phyloP scores from a whole-genome alignment of 2,113 vertebrate genomes.

The Menura novaehollandiae region DNA sequence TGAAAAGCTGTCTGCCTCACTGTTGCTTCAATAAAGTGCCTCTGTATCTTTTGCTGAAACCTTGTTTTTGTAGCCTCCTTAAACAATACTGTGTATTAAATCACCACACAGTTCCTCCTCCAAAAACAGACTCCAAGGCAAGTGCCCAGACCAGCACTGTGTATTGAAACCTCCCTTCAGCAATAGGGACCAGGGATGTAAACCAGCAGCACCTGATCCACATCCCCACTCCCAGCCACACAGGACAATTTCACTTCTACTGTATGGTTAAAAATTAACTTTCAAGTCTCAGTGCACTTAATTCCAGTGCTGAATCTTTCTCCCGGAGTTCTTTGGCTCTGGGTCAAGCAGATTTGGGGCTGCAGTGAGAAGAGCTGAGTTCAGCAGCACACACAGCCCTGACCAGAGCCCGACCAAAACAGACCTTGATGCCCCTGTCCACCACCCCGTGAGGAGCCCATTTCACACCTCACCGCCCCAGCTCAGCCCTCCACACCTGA shows the following conservation, averaged over 20 bases:
- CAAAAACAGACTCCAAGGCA: neutral
- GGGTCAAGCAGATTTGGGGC: neutral
- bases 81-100: slow-evolving; percentile 10
- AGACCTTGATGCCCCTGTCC: rapidly evolving
- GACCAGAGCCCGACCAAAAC: neutral
- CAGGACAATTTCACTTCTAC: neutral
- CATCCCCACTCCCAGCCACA: neutral
- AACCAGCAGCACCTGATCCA: neutral
- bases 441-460: neutral
- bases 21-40: slow-evolving; percentile 37
- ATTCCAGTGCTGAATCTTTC: neutral
- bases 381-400: neutral
- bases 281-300: neutral
- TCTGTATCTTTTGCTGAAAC: slow-evolving; percentile 37
- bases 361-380: neutral
- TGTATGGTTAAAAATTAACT: neutral
- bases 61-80: slow-evolving; percentile 31
- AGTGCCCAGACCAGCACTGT: neutral
- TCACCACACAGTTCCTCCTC: neutral
- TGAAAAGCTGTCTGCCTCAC: slow-evolving; percentile 42
- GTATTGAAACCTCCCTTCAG: neutral
- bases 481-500: neutral
- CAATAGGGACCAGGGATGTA: neutral
- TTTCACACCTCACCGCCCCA: neutral
- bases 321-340: neutral